phyloP scores from a whole-genome alignment of 2,888 invertebrate species.

The Apodemia mormo region DNA sequence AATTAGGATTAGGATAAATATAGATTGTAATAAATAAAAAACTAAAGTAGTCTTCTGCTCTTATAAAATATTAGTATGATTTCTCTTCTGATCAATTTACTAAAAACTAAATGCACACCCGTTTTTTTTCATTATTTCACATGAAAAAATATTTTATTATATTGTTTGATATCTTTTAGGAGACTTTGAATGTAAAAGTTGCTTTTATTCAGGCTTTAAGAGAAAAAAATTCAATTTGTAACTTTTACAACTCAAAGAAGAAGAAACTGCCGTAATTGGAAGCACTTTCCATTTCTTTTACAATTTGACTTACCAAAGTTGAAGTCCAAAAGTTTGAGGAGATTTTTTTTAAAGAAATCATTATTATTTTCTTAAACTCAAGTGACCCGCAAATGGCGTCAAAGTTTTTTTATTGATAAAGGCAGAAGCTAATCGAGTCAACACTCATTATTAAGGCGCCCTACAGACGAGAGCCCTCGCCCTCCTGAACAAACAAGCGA shows the following conservation, averaged over 20 bases:
- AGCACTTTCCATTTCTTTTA: neutral
- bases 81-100: too few relatives aligned
- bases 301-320: conserved; percentile 2
- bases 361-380: conserved; percentile 6
- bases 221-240: neutral
- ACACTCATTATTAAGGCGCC: conserved; percentile 72
- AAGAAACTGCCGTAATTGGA: conserved; percentile 9
- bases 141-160: neutral
- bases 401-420: conserved; percentile 33
- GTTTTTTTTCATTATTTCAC: neutral
- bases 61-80: too few relatives aligned
- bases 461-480: conserved; percentile 58
- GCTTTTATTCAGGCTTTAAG: neutral
- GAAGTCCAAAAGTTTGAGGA: neutral
- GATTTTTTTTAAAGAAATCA: neutral
- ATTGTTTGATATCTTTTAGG: neutral
- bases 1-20: too few relatives aligned
- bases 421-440: conserved; percentile 50
- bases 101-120: too few relatives aligned
- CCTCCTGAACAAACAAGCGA: conserved; percentile 64
- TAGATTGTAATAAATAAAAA: too few relatives aligned
- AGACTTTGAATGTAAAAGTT: neutral
- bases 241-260: conserved; percentile 12
- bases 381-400: conserved; percentile 6
- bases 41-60: too few relatives aligned